Base-by-base conservation (phyloP, 2,113 vertebrate genomes). In the Oryzias melastigma region DNA sequence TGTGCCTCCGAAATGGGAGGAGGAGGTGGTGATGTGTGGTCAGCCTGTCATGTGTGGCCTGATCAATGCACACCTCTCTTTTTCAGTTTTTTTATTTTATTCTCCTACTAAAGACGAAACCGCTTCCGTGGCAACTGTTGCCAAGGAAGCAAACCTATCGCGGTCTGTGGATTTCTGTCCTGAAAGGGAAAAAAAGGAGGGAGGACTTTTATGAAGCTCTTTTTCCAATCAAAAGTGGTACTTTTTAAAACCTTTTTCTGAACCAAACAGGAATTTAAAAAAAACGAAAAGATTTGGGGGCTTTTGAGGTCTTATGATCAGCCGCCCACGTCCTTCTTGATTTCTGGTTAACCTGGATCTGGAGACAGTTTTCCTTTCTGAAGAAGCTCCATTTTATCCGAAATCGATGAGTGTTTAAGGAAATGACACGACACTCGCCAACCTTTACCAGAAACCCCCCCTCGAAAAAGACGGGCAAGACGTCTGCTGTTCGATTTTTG, bases 101-200 rank as follows among this genome's bases (percentile, higher is more conserved):
- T 67, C 58, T 51, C 65, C 47, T 64, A 58, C 69, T 53, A 14
- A 29, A 71, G 74, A 82, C 41, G 19, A 68, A 3, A 17, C 52
- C 10, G 69, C 81, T 71, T 70, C 83, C 65, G 3, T 64, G 56
- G 78, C 41, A 85, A 89, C 86, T 10, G 80, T 90, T 86, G 40
- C 78, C 70, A 65, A 53, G 74, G 85, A 22, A 80, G 82, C 82
- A 43, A 68, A 61, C 58, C 57, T 7, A 16, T 67, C 57, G 46
- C 52, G 61, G 63, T 68, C 46, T 1, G 66, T 55, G 29, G 46
- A 58, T 68, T 73, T 77, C 49, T 78, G 55, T 35, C 49, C 16
- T 5, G 40, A 13, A 52, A 40, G 69, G 58, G 73, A 41, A 75
- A 60, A 53, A 44, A 63, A 50, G 60, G 62, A 65, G 73, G 78